phyloP scores from a whole-genome alignment of 2,797 vertebrate genomes.

The Anguilla pacifica region DNA sequence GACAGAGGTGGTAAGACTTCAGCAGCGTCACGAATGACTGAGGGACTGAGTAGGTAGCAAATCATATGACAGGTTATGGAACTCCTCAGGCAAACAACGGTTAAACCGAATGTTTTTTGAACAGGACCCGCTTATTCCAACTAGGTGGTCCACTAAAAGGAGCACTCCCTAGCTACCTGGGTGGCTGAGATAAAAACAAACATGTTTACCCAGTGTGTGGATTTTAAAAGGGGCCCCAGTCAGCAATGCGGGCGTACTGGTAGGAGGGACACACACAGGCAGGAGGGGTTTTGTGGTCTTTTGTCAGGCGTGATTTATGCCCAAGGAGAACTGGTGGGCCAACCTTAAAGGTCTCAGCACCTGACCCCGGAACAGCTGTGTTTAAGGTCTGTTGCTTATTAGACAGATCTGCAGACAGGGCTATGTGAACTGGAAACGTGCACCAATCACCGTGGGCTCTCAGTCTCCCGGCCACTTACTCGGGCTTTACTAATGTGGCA shows the following conservation, averaged over 20 bases:
- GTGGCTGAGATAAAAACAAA: neutral
- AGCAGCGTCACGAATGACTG: neutral
- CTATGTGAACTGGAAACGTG: constrained; percentile 36
- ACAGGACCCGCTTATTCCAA: neutral
- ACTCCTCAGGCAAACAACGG: neutral
- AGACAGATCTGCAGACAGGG: constrained; percentile 51
- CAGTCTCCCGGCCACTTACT: constrained; percentile 7
- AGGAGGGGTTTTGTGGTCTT: constrained; percentile 49
- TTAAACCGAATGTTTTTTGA: neutral
- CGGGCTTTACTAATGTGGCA: constrained; percentile 27
- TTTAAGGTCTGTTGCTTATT: constrained; percentile 65
- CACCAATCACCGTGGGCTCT: constrained; percentile 12
- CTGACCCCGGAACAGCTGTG: constrained; percentile 70
- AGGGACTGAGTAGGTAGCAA: neutral
- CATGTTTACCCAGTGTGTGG: neutral
- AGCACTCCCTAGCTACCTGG: neutral
- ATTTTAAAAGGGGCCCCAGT: constrained; percentile 30
- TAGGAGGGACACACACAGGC: constrained; percentile 52
- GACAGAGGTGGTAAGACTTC: neutral
- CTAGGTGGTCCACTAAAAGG: constrained; percentile 5
- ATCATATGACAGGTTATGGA: neutral
- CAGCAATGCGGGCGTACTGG: constrained; percentile 45
- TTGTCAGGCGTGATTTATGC: constrained; percentile 64
- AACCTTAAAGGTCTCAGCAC: constrained; percentile 63
- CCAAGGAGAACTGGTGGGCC: constrained; percentile 60